Evolutionary conservation across 2,797 vertebrate species (phyloP).

Genomic region (Ciconia nigra): DNA sequence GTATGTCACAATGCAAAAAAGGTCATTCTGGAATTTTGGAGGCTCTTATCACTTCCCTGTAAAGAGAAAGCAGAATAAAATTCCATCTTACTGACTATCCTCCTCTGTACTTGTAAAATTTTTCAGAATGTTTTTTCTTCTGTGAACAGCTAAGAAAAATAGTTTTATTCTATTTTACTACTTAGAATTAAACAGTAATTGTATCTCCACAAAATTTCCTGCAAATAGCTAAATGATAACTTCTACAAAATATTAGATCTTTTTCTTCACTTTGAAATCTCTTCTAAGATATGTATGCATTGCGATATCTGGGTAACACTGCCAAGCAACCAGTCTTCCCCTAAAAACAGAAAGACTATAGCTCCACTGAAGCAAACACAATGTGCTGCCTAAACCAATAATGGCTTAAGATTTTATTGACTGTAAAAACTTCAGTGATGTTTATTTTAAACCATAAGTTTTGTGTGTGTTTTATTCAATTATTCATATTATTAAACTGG

Average conservation of each 20-base stretch:
- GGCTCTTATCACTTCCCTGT: neutral
- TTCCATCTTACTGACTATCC: neutral
- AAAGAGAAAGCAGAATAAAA: neutral
- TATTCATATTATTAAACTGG: neutral
- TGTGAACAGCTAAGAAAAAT: neutral
- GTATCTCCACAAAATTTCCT: neutral
- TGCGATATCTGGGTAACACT: conserved; percentile 25
- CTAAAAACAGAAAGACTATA: neutral
- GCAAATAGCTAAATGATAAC: neutral
- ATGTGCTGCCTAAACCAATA: conserved; percentile 21
- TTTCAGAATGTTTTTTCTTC: neutral
- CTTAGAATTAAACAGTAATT: neutral
- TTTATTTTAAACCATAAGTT: conserved; percentile 29
- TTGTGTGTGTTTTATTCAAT: neutral
- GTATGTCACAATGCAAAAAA: neutral
- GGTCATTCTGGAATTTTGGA: neutral
- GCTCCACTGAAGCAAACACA: neutral
- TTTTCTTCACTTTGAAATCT: conserved; percentile 11
- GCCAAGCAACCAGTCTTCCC: conserved; percentile 15
- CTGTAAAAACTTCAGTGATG: neutral
- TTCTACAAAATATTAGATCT: neutral
- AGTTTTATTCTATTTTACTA: neutral
- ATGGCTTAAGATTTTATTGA: neutral
- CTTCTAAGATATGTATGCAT: neutral
- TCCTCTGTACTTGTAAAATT: neutral